phyloP scores from a whole-genome alignment of 2,113 vertebrate species.

The Lycocorax pyrrhopterus region DNA sequence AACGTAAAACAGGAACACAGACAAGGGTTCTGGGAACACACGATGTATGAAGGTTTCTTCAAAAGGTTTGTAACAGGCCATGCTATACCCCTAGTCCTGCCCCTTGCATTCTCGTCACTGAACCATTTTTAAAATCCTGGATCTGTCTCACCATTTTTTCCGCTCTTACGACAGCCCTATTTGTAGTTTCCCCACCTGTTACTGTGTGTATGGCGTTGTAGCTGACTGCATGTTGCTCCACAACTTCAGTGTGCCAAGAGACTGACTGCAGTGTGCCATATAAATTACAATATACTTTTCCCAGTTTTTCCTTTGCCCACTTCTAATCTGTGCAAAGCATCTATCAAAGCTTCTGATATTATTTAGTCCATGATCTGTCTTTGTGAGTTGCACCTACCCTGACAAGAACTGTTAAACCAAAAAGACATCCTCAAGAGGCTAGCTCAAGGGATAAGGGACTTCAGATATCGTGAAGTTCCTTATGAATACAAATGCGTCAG shows the following conservation, averaged over 20 bases:
- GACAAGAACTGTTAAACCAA: neutral
- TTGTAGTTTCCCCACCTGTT: conserved; percentile 78
- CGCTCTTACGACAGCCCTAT: conserved; percentile 72
- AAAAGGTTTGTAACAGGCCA: neutral
- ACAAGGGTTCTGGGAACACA: neutral
- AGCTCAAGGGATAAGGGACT: neutral
- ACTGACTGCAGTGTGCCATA: neutral
- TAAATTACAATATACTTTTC: neutral
- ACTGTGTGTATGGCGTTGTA: conserved; percentile 36
- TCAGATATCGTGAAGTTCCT: neutral
- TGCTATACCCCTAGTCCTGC: neutral
- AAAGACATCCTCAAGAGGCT: neutral
- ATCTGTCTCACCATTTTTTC: conserved; percentile 73
- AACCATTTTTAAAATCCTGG: conserved; percentile 72
- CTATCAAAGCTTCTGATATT: neutral
- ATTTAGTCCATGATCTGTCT: neutral
- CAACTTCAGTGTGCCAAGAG: neutral
- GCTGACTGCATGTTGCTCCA: neutral
- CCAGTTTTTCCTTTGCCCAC: neutral
- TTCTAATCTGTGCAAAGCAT: neutral
- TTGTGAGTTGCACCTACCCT: neutral
- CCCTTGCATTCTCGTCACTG: conserved; percentile 53
- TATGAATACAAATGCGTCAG: neutral
- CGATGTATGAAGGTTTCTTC: neutral
- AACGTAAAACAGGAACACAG: neutral